These are phyloP conservation scores for Gobius niger DNA, from an alignment of 2,113 vertebrate species.

Conservation along the genomic window DNA sequence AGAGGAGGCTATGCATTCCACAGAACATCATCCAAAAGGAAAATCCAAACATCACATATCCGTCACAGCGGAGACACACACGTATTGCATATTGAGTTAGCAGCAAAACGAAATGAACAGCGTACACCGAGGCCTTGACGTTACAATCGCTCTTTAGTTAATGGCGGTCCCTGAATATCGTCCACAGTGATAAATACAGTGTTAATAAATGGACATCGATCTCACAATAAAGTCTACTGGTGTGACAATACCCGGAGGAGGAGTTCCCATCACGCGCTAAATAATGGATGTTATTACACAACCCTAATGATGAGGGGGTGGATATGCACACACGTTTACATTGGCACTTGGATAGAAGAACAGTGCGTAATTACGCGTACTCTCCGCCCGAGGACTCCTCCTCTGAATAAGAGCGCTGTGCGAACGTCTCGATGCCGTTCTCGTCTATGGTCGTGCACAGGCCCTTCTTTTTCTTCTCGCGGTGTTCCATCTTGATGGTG, in stretches of 20 bases:
- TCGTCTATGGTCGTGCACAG: conserved; percentile 71
- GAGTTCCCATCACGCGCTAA: conserved; percentile 32
- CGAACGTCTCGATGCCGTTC: conserved; percentile 73
- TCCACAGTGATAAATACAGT: conserved; percentile 73
- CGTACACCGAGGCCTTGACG: conserved; percentile 43
- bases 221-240: conserved; percentile 56
- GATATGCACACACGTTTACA: conserved; percentile 58
- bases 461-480: conserved; percentile 74
- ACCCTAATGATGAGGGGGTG: conserved; percentile 71
- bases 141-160: conserved; percentile 41
- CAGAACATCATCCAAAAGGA: conserved; percentile 62
- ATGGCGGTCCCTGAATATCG: conserved; percentile 77
- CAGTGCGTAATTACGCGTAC: conserved; percentile 77
- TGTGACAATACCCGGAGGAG: conserved; percentile 34
- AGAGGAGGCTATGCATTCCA: conserved; percentile 72
- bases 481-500: conserved; percentile 90
- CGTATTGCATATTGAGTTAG: conserved; percentile 81
- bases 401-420: conserved; percentile 71
- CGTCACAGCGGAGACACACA: conserved; percentile 53
- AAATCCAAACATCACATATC: conserved; percentile 54
- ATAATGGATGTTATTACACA: conserved; percentile 69
- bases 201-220: conserved; percentile 67
- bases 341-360: conserved; percentile 61
- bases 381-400: conserved; percentile 85
- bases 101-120: conserved; percentile 71